phyloP scores from a whole-genome alignment of 1,140 invertebrate genomes.

The Drosophila hydei region DNA sequence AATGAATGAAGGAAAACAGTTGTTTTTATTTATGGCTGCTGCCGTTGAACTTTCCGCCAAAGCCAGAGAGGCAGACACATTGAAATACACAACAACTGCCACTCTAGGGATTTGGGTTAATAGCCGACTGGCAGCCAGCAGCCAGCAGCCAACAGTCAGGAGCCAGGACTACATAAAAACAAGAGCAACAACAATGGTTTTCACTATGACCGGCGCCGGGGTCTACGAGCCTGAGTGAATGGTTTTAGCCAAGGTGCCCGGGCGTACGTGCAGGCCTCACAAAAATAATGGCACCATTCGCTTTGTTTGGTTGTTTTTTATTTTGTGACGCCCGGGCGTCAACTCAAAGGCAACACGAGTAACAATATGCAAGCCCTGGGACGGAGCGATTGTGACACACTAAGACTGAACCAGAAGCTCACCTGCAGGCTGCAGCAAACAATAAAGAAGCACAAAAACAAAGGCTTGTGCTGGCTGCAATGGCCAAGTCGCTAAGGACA shows the following conservation, averaged over 20 bases:
- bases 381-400: conserved; percentile 54
- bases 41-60: conserved; percentile 78
- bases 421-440: conserved; percentile 44
- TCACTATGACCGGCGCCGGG: conserved; percentile 20
- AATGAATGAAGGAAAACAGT: conserved; percentile 13
- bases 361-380: conserved; percentile 35
- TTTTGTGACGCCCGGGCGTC: conserved; percentile 48
- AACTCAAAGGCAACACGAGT: conserved; percentile 40
- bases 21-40: conserved; percentile 69
- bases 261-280: conserved; percentile 52
- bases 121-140: conserved; percentile 50
- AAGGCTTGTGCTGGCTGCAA: conserved; percentile 18
- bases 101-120: conserved; percentile 79
- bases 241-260: conserved; percentile 32
- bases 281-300: conserved; percentile 69
- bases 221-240: neutral
- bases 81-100: conserved; percentile 63
- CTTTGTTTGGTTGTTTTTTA: conserved; percentile 59
- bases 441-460: conserved; percentile 16
- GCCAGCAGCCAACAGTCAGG: neutral
- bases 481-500: conserved; percentile 28
- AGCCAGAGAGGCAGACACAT: conserved; percentile 60
- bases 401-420: conserved; percentile 46
- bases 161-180: conserved; percentile 44
- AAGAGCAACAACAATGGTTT: conserved; percentile 38